These are phyloP conservation scores for Cheirogaleus medius DNA, from an alignment of 2,113 vertebrate genomes.

Conservation along the genomic window DNA sequence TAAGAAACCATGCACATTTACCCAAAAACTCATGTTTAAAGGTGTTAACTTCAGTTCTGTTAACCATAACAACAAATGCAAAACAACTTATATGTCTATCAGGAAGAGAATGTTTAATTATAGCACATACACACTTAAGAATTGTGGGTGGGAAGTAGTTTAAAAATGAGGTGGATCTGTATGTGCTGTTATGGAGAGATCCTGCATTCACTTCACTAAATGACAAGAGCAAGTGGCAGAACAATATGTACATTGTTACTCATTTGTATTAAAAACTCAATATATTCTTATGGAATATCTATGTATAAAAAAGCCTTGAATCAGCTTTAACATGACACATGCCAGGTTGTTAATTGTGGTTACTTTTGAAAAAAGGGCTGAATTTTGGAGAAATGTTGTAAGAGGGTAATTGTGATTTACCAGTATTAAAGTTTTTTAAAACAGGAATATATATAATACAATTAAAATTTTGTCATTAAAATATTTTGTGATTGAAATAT, in stretches of 20 bases:
- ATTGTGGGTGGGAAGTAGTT: not conserved
- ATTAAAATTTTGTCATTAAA: not conserved
- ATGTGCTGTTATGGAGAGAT: not conserved
- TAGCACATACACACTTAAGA: not conserved
- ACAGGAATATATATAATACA: not conserved
- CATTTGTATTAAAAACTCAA: not conserved
- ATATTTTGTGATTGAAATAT: constrained; percentile 11
- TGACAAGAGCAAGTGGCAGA: not conserved
- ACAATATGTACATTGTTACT: not conserved
- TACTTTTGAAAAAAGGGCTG: not conserved
- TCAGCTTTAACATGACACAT: not conserved
- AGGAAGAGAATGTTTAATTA: not conserved
- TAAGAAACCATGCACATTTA: not conserved
- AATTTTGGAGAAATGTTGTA: not conserved
- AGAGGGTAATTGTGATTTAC: not conserved
- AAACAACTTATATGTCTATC: not conserved
- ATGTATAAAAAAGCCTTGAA: not conserved
- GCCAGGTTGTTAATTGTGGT: not conserved
- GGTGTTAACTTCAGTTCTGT: not conserved
- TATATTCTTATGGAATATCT: not conserved
- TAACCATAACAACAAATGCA: not conserved
- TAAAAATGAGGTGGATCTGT: not conserved
- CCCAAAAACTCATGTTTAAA: not conserved
- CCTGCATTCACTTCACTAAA: not conserved
- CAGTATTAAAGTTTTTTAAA: not conserved